Evolutionary conservation across 2,113 vertebrate species (phyloP).

Genomic region (Xyrauchen texanus): DNA sequence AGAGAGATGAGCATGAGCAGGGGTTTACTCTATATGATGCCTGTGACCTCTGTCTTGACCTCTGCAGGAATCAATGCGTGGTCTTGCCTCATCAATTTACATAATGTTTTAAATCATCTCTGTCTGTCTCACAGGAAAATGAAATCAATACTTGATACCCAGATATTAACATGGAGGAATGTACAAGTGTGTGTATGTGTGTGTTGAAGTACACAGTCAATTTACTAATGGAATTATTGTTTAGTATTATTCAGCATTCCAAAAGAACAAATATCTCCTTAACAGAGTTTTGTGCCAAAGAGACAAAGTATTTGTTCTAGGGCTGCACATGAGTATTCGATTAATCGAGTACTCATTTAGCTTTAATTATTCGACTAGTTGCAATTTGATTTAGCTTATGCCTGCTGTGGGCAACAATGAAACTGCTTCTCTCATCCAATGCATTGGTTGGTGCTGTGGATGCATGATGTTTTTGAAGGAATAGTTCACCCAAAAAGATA

Average conservation of each 20-base stretch:
- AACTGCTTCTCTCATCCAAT: no score
- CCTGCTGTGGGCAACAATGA: no score
- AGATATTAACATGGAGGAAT: constrained; percentile 47
- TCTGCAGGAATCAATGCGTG: constrained; percentile 61
- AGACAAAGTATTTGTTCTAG: no score
- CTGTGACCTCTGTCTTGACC: constrained; percentile 60
- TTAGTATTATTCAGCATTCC: constrained; percentile 26
- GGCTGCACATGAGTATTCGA: no score
- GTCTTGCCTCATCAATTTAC: constrained; percentile 60
- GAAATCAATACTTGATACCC: constrained; percentile 71
- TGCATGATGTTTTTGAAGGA: no score
- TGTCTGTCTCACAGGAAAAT: constrained; percentile 53
- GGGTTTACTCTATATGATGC: constrained; percentile 46
- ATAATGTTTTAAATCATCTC: constrained; percentile 69
- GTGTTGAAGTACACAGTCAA: constrained; percentile 25
- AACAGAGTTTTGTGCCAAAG: neutral
- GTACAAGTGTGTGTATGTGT: neutral
- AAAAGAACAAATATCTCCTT: neutral
- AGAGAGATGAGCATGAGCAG: constrained; percentile 64
- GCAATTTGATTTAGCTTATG: no score
- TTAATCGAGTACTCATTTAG: no score
- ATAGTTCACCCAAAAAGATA: no score
- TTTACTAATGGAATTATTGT: constrained; percentile 48
- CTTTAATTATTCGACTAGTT: no score
- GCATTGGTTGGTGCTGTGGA: no score